These are phyloP conservation scores for Asteroscopus sphinx DNA, from an alignment of 2,888 invertebrate species.

Conservation along the genomic window DNA sequence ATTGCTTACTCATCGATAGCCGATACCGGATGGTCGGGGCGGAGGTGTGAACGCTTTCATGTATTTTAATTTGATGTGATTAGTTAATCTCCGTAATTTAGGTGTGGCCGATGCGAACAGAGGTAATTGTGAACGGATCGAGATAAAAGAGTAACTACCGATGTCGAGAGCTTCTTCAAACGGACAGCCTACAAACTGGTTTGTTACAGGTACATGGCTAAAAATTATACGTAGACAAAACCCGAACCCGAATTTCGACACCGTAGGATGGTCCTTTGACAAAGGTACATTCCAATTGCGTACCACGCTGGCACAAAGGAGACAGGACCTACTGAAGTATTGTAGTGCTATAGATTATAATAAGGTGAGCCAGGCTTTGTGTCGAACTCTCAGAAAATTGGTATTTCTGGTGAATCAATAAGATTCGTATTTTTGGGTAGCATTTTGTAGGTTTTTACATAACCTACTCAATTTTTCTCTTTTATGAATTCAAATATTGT, in stretches of 20 bases:
- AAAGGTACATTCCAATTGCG: constrained; percentile 81
- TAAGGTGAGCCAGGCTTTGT: constrained; percentile 40
- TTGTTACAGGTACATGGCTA: constrained; percentile 84
- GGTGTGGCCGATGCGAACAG: constrained; percentile 58
- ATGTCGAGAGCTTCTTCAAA: constrained; percentile 75
- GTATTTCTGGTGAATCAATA: constrained; percentile 12
- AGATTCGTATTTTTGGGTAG: constrained; percentile 9
- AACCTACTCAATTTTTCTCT: not conserved
- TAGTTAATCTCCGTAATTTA: constrained; percentile 67
- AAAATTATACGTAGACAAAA: constrained; percentile 87
- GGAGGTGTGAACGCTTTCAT: constrained; percentile 71
- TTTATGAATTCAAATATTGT: constrained; percentile 16
- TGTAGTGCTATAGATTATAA: constrained; percentile 48
- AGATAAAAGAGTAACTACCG: constrained; percentile 75
- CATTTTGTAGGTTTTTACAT: constrained; percentile 5
- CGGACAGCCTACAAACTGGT: constrained; percentile 79
- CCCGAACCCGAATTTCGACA: constrained; percentile 77
- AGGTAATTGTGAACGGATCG: constrained; percentile 66
- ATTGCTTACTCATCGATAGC: constrained; percentile 69
- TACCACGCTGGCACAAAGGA: constrained; percentile 66
- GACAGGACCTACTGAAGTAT: constrained; percentile 61
- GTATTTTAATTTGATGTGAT: constrained; percentile 69
- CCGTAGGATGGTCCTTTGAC: constrained; percentile 75
- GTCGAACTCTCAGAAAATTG: constrained; percentile 22
- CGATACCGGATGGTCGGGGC: constrained; percentile 58